A percentile compares a stretch with the other conserved stretches of the same genome.
These are phyloP conservation scores for Pyxicephalus adspersus DNA, from an alignment of 2,113 vertebrate species.

Conservation along the genomic window DNA sequence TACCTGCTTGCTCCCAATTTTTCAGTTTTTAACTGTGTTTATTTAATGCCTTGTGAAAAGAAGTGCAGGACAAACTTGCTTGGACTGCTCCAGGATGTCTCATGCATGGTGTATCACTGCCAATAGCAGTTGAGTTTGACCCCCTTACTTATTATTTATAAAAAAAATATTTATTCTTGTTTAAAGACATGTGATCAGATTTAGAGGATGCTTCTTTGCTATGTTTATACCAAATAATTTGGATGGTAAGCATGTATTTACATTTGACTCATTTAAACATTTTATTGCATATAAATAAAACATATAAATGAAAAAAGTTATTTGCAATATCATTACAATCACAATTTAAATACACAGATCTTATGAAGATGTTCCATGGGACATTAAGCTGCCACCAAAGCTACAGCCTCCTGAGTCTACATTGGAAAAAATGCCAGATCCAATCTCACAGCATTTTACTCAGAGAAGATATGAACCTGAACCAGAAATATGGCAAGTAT, in stretches of 20 bases:
- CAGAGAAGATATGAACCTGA: conserved; percentile 2
- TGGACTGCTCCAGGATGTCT: no score
- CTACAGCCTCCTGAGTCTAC: conserved; percentile 5
- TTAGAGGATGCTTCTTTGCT: background rate
- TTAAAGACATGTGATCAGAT: background rate
- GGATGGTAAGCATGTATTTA: background rate
- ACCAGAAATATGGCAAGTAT: conserved; percentile 21
- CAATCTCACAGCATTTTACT: background rate
- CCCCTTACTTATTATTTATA: background rate
- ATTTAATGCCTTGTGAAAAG: no score
- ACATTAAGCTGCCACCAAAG: conserved; percentile 8
- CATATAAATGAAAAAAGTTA: no score
- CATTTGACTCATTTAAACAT: background rate
- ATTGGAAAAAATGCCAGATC: background rate
- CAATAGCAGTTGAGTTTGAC: background rate
- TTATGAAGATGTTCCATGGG: conserved; percentile 3
- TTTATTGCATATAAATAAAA: no score
- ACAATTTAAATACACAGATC: background rate
- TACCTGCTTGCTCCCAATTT: no score
- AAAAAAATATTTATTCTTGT: background rate
- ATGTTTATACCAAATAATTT: background rate
- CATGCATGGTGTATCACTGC: no score
- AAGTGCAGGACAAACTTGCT: no score
- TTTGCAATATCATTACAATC: background rate
- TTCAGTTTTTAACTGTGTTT: no score